Evolutionary conservation across 2,888 invertebrate genomes (phyloP).

Genomic region (Machimus atricapillus): DNA sequence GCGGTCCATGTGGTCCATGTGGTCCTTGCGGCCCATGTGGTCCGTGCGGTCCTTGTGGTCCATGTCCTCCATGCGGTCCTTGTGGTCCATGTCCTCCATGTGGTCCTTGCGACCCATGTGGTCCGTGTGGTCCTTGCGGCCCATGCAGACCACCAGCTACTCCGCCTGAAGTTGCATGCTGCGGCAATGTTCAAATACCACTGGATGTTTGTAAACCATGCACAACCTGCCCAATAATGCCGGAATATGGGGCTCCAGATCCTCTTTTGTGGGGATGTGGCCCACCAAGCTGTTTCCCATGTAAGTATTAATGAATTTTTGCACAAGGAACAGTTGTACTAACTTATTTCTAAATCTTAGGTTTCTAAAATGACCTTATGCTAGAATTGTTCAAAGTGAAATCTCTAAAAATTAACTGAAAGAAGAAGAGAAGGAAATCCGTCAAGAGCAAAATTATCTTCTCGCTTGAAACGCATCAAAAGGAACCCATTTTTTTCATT

Average conservation of each 20-base stretch:
- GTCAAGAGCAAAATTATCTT: neutral
- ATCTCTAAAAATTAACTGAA: no score
- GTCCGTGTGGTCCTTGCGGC: neutral
- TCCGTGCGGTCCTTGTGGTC: no score
- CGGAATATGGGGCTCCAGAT: slow-evolving; percentile 2
- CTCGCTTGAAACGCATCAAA: neutral
- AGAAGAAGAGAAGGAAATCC: no score
- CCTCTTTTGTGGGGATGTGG: neutral
- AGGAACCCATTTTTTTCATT: neutral
- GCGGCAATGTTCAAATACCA: neutral
- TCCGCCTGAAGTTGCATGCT: neutral
- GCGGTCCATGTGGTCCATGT: neutral
- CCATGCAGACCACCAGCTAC: neutral
- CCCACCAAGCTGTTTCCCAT: slow-evolving; percentile 10
- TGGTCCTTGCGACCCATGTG: neutral
- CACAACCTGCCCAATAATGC: neutral
- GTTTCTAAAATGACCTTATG: neutral
- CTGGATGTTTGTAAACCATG: neutral
- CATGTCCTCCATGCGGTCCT: neutral
- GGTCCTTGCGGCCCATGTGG: neutral
- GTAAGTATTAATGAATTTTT: neutral
- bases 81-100: neutral
- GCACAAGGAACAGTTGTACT: neutral
- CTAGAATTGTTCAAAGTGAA: neutral
- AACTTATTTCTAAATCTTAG: neutral